Conservation (phyloP, 2,797 vertebrate species). For the Crocidura indochinensis region DNA sequence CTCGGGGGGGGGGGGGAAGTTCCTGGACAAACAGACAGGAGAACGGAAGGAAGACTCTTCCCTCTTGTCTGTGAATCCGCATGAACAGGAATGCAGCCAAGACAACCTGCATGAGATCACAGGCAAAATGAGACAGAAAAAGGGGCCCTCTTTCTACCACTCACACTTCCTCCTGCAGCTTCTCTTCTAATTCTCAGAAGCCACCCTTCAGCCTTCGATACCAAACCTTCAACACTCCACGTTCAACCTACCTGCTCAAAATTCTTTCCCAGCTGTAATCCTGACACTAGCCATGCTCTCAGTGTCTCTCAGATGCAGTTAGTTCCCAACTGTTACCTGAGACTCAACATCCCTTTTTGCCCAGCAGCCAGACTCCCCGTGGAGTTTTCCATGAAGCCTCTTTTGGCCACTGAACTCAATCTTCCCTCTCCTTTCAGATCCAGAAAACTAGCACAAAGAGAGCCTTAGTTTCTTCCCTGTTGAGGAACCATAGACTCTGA, state of each 20-base stretch:
- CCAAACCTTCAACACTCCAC: not conserved
- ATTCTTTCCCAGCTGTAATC: not conserved
- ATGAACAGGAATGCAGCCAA: not conserved
- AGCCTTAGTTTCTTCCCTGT: not conserved
- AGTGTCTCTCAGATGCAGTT: not conserved
- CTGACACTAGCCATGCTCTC: not conserved
- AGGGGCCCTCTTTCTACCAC: not conserved
- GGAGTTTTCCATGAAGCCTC: not conserved
- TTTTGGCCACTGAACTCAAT: not conserved
- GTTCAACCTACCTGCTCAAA: not conserved
- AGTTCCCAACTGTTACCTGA: not conserved
- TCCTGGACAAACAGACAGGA: not conserved
- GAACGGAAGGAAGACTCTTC: not conserved
- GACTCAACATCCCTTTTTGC: not conserved
- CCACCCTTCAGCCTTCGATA: too few relatives aligned
- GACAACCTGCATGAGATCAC: not conserved
- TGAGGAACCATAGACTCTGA: not conserved
- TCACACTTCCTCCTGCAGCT: not conserved
- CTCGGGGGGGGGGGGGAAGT: not conserved
- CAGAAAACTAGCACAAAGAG: not conserved
- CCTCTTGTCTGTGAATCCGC: not conserved
- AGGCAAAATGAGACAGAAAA: not conserved
- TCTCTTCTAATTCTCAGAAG: not conserved
- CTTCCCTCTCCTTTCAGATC: conserved; percentile 20
- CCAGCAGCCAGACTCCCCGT: not conserved